Conservation (phyloP, 2,888 invertebrate genomes). For the Neocrepidodera transversa region DNA sequence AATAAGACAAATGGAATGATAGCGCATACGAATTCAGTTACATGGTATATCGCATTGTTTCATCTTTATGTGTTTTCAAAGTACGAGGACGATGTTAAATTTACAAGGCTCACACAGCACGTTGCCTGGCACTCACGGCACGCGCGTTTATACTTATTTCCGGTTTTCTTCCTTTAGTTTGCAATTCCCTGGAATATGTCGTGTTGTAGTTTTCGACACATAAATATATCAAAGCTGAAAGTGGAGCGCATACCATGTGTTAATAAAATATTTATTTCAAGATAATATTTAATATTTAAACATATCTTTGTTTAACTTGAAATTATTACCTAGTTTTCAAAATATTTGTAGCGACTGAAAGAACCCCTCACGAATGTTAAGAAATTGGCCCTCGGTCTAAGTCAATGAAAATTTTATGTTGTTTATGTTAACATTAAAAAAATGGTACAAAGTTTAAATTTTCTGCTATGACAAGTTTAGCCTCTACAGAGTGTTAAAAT, state of each 20-base stretch:
- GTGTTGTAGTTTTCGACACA: constrained; percentile 28
- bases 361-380: no score
- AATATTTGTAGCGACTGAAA: no score
- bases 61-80: constrained; percentile 58
- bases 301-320: no score
- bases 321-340: no score
- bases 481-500: no score
- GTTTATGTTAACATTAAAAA: no score
- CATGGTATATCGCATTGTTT: constrained; percentile 57
- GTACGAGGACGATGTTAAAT: constrained; percentile 34
- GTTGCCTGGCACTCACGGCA: constrained; percentile 45
- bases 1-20: constrained; percentile 56
- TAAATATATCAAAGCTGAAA: constrained; percentile 41
- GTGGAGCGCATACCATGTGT: constrained; percentile 12
- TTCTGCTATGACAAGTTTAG: no score
- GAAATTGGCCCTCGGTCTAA: no score
- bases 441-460: no score
- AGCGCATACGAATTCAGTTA: constrained; percentile 52
- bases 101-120: constrained; percentile 35
- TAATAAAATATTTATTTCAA: not conserved
- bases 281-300: no score
- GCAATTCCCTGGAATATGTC: constrained; percentile 27
- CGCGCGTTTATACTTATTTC: constrained; percentile 58
- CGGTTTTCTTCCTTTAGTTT: constrained; percentile 48
- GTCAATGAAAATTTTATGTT: no score